phyloP scores from a whole-genome alignment of 2,888 invertebrate genomes.

The Andrena camellia region DNA sequence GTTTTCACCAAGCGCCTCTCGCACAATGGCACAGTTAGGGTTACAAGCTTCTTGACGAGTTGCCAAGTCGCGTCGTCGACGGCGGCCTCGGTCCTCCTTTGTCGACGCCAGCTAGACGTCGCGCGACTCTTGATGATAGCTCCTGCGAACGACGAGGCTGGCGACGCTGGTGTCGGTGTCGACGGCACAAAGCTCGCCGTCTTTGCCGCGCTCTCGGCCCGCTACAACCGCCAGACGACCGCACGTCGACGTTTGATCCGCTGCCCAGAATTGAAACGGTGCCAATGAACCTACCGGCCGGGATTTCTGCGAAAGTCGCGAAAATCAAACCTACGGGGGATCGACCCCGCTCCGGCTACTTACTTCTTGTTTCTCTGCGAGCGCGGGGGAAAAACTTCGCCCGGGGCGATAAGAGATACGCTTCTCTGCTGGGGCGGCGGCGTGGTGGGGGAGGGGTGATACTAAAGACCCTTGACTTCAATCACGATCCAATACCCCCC shows the following conservation, averaged over 20 bases:
- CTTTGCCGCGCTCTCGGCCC: slow-evolving; percentile 55
- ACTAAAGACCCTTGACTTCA: slow-evolving; percentile 47
- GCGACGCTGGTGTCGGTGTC: slow-evolving; percentile 63
- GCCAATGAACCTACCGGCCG: slow-evolving; percentile 80
- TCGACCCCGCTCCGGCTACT: slow-evolving; percentile 50
- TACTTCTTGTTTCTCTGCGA: slow-evolving; percentile 27
- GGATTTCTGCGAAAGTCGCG: slow-evolving; percentile 60
- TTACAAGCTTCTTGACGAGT: slow-evolving; percentile 84
- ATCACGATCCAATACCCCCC: slow-evolving; percentile 28
- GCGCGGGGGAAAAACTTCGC: slow-evolving; percentile 33
- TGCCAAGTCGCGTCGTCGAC: slow-evolving; percentile 83
- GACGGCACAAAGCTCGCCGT: slow-evolving; percentile 68
- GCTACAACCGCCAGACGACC: slow-evolving; percentile 70
- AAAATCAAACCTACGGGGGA: slow-evolving; percentile 64
- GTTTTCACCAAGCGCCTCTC: slow-evolving; percentile 69
- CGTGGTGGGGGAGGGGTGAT: not conserved
- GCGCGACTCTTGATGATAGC: slow-evolving; percentile 69
- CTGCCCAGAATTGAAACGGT: slow-evolving; percentile 82
- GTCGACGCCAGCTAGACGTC: slow-evolving; percentile 76
- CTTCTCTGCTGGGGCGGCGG: too few species aligned
- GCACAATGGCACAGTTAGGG: slow-evolving; percentile 81
- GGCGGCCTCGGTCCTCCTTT: slow-evolving; percentile 74
- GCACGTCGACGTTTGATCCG: slow-evolving; percentile 80
- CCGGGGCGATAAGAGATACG: slow-evolving; percentile 4
- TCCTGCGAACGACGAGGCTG: slow-evolving; percentile 68